phyloP scores from a whole-genome alignment of 2,888 invertebrate genomes.

The Metopia argyrocephala region DNA sequence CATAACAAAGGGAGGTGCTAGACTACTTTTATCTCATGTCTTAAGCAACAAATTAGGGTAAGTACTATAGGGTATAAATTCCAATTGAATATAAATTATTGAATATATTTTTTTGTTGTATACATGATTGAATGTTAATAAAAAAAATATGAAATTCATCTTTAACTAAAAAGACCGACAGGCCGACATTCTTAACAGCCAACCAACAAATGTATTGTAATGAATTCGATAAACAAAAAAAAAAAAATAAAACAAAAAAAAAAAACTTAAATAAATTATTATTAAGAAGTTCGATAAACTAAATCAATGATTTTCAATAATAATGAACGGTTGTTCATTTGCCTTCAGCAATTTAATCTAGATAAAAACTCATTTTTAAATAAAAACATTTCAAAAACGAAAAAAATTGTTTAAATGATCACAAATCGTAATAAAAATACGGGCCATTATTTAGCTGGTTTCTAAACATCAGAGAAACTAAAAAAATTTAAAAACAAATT shows the following conservation, averaged over 20 bases:
- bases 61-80: no score
- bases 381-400: slow-evolving; percentile 6
- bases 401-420: slow-evolving; percentile 19
- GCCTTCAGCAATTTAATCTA: slow-evolving; percentile 59
- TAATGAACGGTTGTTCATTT: slow-evolving; percentile 61
- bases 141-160: slow-evolving; percentile 26
- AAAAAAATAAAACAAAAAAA: neutral
- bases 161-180: neutral
- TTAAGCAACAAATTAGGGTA: no score
- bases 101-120: no score
- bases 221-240: no score
- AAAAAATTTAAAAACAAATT: slow-evolving; percentile 21
- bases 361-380: slow-evolving; percentile 47
- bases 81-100: no score
- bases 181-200: neutral
- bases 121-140: no score
- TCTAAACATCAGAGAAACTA: neutral
- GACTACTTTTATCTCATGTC: no score
- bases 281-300: slow-evolving; percentile 58
- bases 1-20: no score
- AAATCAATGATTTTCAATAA: slow-evolving; percentile 62
- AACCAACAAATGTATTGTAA: no score
- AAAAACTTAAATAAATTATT: slow-evolving; percentile 4
- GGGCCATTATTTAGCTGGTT: slow-evolving; percentile 15
- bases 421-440: slow-evolving; percentile 5